Evolutionary conservation across 2,888 invertebrate species (phyloP), one percentile per base, ranked within the genome.

Genomic region (Callyntrura sp.): DNA sequence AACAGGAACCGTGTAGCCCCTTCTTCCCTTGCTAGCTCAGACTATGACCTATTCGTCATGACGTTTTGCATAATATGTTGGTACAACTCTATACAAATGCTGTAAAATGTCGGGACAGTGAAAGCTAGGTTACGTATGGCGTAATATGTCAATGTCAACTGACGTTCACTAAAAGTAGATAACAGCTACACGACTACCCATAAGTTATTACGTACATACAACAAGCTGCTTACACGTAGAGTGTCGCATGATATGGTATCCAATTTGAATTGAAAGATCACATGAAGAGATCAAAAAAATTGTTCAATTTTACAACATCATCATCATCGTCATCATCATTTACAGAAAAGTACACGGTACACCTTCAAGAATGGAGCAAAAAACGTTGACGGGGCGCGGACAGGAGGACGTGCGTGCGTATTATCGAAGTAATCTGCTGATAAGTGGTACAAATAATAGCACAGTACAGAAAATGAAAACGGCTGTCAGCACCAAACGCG

Each of bases 401-500:
- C 65, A 45, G 2, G 12, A 51, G n/a, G 57, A 60, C 35, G 60
- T 12, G 70, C 35, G 60, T 12, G 70, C 43, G 88, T 85, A 81
- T 91, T 85, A 91, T 82, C 85, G 81, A 17, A 91, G 76, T 20
- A 92, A 78, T 85, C 90, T 90, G 55, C 90, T 92, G 68, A 92
- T 90, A 68, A 92, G 91, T 1, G 92, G 91, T 45, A 92, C 91
- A 57, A 92, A 83, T 8, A 92, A 45, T 6, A 92, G 83, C 23
- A 90, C 81, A 8, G 91, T 90, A 17, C 91, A 91, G 57, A 92
- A 90, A 20, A 92, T 91, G 68, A 92, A 91, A 3, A 92, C 90
- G 5, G 92, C 92, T 57, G 91, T 89, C 14, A 93, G 90, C 3
- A 93, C 92, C 48, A 93, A 68, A 12, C 91, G 88, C 23, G 93